Base-by-base conservation (phyloP, 37 sponge, comb jelly and placozoan species). In the Mnemiopsis leidyi region DNA sequence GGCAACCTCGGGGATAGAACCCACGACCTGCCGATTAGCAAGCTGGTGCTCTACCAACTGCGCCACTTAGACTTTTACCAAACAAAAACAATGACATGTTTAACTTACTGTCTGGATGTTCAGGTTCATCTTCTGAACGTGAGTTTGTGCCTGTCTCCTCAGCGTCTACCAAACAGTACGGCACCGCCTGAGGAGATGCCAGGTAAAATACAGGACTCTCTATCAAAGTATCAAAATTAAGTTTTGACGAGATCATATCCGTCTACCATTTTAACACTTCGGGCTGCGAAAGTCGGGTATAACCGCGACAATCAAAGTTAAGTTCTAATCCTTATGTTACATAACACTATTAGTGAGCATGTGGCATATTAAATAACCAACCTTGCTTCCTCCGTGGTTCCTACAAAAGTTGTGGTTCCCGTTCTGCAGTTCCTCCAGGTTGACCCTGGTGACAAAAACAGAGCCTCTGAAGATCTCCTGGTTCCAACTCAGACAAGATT, bases 361-460 rank as follows among this genome's bases (percentile, higher is more conserved):
- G 9, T 61, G 68, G 18, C 68, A 61, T 21, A 61, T 61, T 21
- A 61, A 9, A 61, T 61, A 18, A 61, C 23, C 16, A 73, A 79
- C 82, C 82, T 85, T 40, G 48, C 33, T 28, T 26, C 90, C 90
- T 33, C 35, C 48, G 30, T 0, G 23, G 48, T 85, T 85, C 30
- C 90, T 85, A 40, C 90, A 85, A 21, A 85, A 85, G 90, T 85
- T 36, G 26, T 85, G 90, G 61, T 85, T 85, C 90, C 36, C 90
- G 29, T 77, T 77, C 32, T 26, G 9, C 32, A 77, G 32, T 0
- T 26, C 32, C 32, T 13, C 32, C 18, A 32, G 32, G 1, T 77
- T 32, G 7, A 1, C 36, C 18, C 79, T 20, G 32, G 0, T 31
- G 3, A 34, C 26, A 18, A 77, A 77, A 1, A 77, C 79, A 3